These are phyloP conservation scores for Blastobasis lacticolella DNA, from an alignment of 2,888 invertebrate genomes.

Conservation along the genomic window DNA sequence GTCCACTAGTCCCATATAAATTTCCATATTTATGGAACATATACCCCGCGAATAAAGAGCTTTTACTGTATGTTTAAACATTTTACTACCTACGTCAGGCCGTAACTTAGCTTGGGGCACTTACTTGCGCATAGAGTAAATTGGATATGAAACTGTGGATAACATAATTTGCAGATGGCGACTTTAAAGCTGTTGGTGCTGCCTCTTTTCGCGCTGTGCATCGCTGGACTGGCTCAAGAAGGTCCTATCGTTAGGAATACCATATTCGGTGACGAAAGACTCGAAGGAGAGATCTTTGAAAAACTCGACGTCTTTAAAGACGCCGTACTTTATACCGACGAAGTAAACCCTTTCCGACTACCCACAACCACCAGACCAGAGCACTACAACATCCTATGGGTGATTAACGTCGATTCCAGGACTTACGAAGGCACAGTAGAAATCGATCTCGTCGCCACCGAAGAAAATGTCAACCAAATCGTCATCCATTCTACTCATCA, in stretches of 20 bases:
- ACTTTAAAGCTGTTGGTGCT: constrained; percentile 33
- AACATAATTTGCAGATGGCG: constrained; percentile 44
- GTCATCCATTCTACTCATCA: constrained; percentile 44
- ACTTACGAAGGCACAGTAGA: constrained; percentile 45
- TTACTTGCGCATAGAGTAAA: too few relatives aligned
- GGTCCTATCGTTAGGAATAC: constrained; percentile 38
- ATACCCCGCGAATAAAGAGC: too few relatives aligned
- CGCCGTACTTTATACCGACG: constrained; percentile 14
- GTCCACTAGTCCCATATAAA: too few relatives aligned
- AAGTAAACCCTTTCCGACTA: constrained; percentile 46
- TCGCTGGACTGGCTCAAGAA: constrained; percentile 28
- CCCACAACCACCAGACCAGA: constrained; percentile 65
- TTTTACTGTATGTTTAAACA: too few relatives aligned
- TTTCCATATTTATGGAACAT: too few relatives aligned
- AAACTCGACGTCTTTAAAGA: constrained; percentile 24
- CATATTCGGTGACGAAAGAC: constrained; percentile 52
- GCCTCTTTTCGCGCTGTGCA: constrained; percentile 28
- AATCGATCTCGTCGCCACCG: constrained; percentile 44
- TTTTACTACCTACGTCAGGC: too few relatives aligned
- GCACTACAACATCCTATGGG: constrained; percentile 66
- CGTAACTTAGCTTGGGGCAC: too few relatives aligned
- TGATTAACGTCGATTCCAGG: constrained; percentile 40
- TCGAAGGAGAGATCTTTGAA: constrained; percentile 51
- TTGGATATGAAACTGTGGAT: too few relatives aligned
- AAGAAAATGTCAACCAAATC: constrained; percentile 36